Evolutionary conservation across 2,113 vertebrate genomes (phyloP).

Genomic region (Gambusia holbrooki): DNA sequence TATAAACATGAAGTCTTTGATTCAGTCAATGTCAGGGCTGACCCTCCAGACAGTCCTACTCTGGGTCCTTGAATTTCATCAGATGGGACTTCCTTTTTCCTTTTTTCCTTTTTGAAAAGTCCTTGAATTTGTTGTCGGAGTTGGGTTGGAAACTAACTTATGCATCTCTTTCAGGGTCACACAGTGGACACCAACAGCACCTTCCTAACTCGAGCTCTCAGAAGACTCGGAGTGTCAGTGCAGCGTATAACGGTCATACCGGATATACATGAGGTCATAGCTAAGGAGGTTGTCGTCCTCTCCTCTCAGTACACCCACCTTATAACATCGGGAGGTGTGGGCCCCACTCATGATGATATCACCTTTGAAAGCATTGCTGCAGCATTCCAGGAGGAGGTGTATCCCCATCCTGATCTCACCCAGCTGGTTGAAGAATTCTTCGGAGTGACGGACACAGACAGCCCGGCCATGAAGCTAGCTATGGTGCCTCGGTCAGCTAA

Average conservation of each 20-base stretch:
- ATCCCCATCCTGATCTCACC: conserved; percentile 85
- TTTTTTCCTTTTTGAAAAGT: not conserved
- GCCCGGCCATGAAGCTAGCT: conserved; percentile 87
- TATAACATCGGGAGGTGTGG: conserved; percentile 91
- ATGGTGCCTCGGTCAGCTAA: conserved; percentile 85
- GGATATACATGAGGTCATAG: conserved; percentile 86
- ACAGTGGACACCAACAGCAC: conserved; percentile 93
- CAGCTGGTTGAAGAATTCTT: conserved; percentile 82
- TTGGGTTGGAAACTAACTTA: not conserved
- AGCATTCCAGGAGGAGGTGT: conserved; percentile 86
- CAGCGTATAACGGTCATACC: conserved; percentile 88
- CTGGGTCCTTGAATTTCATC: conserved; percentile 20
- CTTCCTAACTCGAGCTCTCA: conserved; percentile 87
- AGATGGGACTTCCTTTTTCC: conserved; percentile 4
- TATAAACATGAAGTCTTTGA: conserved; percentile 54
- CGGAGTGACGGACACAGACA: conserved; percentile 57
- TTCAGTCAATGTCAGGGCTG: conserved; percentile 33
- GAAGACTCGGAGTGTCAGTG: conserved; percentile 88
- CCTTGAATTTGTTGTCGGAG: conserved; percentile 16
- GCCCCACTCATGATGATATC: conserved; percentile 95
- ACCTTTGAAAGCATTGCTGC: conserved; percentile 91
- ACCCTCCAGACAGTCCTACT: not conserved
- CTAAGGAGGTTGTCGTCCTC: conserved; percentile 85
- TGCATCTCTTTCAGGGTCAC: conserved; percentile 83
- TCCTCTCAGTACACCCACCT: conserved; percentile 86